Evolutionary conservation across 2,888 invertebrate genomes (phyloP).

Genomic region (Halictus ligatus): DNA sequence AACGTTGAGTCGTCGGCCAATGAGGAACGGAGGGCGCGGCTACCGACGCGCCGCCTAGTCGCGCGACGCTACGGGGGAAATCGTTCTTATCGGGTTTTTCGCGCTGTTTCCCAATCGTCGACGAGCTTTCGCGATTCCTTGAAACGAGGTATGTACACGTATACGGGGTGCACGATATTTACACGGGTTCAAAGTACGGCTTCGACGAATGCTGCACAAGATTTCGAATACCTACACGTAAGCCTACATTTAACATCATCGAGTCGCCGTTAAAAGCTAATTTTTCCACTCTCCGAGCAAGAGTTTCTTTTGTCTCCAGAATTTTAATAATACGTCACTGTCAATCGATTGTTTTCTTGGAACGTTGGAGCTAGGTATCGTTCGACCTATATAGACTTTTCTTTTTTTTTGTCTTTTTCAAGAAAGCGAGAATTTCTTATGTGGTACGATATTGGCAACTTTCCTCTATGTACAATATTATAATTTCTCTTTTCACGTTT

Average conservation of each 20-base stretch:
- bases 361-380: neutral
- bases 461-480: neutral
- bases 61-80: too few relatives aligned
- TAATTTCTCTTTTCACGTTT: neutral
- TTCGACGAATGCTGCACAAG: slow-evolving; percentile 8
- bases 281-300: neutral
- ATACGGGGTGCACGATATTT: slow-evolving; percentile 46
- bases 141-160: slow-evolving; percentile 47
- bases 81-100: too few relatives aligned
- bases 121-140: neutral
- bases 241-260: neutral
- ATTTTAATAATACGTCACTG: neutral
- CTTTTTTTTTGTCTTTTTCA: neutral
- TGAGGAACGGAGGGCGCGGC: too few relatives aligned
- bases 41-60: too few relatives aligned
- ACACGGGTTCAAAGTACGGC: slow-evolving; percentile 37
- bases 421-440: neutral
- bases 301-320: neutral
- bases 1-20: too few relatives aligned
- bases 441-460: neutral
- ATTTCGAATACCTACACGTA: neutral
- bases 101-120: slow-evolving; percentile 3
- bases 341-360: neutral
- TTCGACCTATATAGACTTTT: neutral
- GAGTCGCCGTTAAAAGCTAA: neutral